Evolutionary conservation across 2,113 vertebrate species (phyloP).

Genomic region (Saguinus imperator): DNA sequence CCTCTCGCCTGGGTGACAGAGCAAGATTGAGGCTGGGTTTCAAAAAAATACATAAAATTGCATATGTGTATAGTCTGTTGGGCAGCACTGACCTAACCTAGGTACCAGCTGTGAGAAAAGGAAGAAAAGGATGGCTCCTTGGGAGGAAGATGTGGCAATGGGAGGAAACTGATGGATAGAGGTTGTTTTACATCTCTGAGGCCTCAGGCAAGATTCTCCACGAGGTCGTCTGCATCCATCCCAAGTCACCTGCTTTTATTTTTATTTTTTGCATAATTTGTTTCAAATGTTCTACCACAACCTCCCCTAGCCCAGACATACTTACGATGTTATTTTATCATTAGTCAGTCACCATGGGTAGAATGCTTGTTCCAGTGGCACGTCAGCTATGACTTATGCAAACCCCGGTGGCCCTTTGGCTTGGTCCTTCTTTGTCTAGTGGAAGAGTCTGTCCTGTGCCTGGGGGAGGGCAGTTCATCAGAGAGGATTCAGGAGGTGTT

Average conservation of each 20-base stretch:
- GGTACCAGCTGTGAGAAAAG: background rate
- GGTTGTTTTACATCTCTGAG: no score
- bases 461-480: background rate
- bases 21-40: no score
- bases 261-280: background rate
- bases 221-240: background rate
- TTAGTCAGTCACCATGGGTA: background rate
- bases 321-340: background rate
- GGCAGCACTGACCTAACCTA: background rate
- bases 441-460: background rate
- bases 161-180: background rate
- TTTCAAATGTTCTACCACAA: background rate
- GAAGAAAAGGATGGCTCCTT: background rate
- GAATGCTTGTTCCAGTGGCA: fast-evolving
- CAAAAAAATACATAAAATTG: no score
- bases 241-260: background rate
- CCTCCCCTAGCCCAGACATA: background rate
- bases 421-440: background rate
- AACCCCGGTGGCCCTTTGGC: background rate
- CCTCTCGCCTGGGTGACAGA: no score
- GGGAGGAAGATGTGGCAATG: background rate
- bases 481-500: background rate
- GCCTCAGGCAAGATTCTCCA: background rate
- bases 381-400: background rate
- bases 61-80: background rate